Evolutionary conservation across 2,113 vertebrate genomes (phyloP).

Genomic region (Carassius carassius): DNA sequence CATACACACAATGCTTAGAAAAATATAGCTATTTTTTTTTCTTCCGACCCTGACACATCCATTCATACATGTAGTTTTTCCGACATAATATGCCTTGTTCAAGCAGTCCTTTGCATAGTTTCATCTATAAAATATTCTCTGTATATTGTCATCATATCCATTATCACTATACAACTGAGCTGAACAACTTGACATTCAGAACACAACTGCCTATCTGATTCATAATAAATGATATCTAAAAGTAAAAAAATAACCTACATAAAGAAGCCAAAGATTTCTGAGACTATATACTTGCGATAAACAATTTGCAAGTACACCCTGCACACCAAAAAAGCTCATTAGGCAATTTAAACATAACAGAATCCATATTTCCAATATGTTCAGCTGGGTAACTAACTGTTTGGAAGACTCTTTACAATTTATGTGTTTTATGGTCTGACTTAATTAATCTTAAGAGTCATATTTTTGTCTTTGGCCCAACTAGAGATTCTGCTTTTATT

Average conservation of each 20-base stretch:
- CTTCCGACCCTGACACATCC: not conserved
- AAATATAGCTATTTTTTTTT: not conserved
- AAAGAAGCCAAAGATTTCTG: not conserved
- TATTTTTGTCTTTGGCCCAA: not conserved
- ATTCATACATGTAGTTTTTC: not conserved
- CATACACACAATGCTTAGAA: conserved; percentile 18
- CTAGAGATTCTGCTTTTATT: not conserved
- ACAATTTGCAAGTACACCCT: not conserved
- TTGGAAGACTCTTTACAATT: not conserved
- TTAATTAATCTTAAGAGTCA: not conserved
- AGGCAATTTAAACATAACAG: not conserved
- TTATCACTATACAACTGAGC: not conserved
- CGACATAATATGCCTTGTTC: not conserved
- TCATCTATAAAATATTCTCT: not conserved
- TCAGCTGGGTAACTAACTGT: not conserved
- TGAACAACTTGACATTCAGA: not conserved
- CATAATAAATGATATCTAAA: not conserved
- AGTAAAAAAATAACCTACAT: not conserved
- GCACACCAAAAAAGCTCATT: not conserved
- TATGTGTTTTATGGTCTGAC: not conserved
- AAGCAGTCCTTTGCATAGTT: not conserved
- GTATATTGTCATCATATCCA: not conserved
- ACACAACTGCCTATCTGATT: not conserved
- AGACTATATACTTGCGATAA: not conserved
- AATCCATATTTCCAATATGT: conserved; percentile 22